Evolutionary conservation across 2,113 vertebrate genomes (phyloP).

Genomic region (Jacana jacana): DNA sequence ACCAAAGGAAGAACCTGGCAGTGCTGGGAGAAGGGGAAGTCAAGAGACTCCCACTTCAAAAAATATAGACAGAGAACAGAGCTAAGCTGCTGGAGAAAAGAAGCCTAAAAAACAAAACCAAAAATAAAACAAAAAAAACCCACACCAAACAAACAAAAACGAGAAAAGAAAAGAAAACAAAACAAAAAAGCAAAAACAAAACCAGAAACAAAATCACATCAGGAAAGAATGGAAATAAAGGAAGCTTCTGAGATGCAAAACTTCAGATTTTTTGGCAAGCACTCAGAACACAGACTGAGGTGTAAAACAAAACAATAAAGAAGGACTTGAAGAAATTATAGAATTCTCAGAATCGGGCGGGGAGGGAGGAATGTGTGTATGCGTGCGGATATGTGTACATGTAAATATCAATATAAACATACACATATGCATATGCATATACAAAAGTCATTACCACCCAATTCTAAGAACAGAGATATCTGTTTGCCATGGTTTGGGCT

Average conservation of each 20-base stretch:
- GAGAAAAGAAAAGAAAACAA: too few species aligned
- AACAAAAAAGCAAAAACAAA: rapidly evolving
- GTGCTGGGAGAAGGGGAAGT: neutral
- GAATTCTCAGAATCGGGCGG: neutral
- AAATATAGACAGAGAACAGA: neutral
- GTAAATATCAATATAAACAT: too few species aligned
- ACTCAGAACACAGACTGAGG: neutral
- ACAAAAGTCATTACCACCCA: neutral
- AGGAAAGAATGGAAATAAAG: neutral
- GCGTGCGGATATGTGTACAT: too few species aligned
- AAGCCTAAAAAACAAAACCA: rapidly evolving
- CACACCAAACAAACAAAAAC: too few species aligned
- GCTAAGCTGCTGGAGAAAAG: neutral
- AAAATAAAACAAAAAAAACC: too few species aligned
- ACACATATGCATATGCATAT: too few species aligned
- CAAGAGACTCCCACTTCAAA: neutral
- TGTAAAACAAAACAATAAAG: neutral
- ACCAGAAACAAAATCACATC: too few species aligned
- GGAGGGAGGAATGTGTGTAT: too few species aligned
- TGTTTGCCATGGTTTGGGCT: neutral
- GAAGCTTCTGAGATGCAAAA: neutral
- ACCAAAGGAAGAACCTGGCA: neutral
- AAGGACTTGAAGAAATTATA: neutral
- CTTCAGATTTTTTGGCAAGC: neutral
- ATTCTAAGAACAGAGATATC: neutral